Evolutionary conservation across 2,888 invertebrate genomes (phyloP).

Genomic region (Cephus pulcher): DNA sequence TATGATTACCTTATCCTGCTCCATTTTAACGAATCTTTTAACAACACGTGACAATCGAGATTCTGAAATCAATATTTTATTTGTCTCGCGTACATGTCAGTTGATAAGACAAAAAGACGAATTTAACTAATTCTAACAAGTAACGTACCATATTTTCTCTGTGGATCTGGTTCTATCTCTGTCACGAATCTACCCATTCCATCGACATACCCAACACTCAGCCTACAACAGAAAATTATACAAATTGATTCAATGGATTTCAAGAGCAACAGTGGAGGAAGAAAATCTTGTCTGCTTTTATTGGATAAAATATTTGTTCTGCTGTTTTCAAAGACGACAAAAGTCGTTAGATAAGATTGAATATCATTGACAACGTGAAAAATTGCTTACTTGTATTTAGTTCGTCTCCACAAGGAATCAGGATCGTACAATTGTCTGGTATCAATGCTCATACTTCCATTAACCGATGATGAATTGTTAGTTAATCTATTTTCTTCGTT

Average conservation of each 20-base stretch:
- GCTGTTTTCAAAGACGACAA: no score
- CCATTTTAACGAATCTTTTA: conserved; percentile 83
- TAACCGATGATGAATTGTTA: conserved; percentile 69
- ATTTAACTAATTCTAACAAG: not conserved
- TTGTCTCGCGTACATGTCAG: not conserved
- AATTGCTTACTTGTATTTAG: conserved; percentile 69
- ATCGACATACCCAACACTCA: conserved; percentile 89
- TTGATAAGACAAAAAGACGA: conserved; percentile 4
- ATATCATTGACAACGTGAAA: conserved; percentile 1
- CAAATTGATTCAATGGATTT: not conserved
- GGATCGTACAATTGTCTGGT: conserved; percentile 87
- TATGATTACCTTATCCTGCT: conserved; percentile 78
- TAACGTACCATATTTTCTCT: conserved; percentile 66
- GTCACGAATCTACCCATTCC: conserved; percentile 91
- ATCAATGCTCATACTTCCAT: conserved; percentile 79
- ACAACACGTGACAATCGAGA: conserved; percentile 74
- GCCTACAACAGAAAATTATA: conserved; percentile 67
- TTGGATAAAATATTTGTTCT: not conserved
- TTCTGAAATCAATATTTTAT: conserved; percentile 50
- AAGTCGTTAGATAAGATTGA: no score
- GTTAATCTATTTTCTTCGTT: conserved; percentile 69
- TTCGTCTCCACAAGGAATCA: conserved; percentile 88
- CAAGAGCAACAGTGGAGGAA: not conserved
- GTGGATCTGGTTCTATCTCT: conserved; percentile 86
- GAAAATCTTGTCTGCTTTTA: not conserved